phyloP scores from a whole-genome alignment of 2,113 vertebrate species.

The Ancistrus triradiatus region DNA sequence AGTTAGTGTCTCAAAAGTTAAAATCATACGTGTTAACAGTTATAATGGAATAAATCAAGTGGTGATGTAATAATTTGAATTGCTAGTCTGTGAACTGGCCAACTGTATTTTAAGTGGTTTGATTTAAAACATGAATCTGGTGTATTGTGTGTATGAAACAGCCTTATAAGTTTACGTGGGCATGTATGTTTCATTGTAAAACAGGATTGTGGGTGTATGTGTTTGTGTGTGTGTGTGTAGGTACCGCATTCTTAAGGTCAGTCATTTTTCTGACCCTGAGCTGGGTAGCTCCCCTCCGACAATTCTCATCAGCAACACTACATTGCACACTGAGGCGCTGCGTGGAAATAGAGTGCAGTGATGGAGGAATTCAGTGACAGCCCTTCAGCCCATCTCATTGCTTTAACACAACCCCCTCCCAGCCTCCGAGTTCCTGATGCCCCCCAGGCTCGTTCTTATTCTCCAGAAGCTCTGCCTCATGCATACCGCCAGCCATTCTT shows the following conservation, averaged over 20 bases:
- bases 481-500: constrained; percentile 62
- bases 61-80: too few relatives aligned
- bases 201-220: constrained; percentile 7
- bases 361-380: constrained; percentile 59
- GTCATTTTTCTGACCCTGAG: constrained; percentile 47
- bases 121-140: too few relatives aligned
- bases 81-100: too few relatives aligned
- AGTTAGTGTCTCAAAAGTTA: too few relatives aligned
- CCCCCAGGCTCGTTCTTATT: constrained; percentile 39
- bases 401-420: constrained; percentile 27
- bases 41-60: too few relatives aligned
- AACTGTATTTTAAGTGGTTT: too few relatives aligned
- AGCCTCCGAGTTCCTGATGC: constrained; percentile 25
- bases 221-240: constrained; percentile 11
- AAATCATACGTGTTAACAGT: too few relatives aligned
- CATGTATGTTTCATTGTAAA: neutral
- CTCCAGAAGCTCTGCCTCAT: constrained; percentile 65
- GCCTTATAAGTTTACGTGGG: neutral
- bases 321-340: constrained; percentile 44
- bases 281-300: constrained; percentile 59
- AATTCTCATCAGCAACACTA: constrained; percentile 65
- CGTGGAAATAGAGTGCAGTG: constrained; percentile 51
- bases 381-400: constrained; percentile 34
- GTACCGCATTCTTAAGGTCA: constrained; percentile 44
- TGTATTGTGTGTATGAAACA: neutral